Evolutionary conservation across 23 tunicate species (phyloP), one percentile per base, ranked within the genome.

Genomic region (Clavelina lepadiformis): DNA sequence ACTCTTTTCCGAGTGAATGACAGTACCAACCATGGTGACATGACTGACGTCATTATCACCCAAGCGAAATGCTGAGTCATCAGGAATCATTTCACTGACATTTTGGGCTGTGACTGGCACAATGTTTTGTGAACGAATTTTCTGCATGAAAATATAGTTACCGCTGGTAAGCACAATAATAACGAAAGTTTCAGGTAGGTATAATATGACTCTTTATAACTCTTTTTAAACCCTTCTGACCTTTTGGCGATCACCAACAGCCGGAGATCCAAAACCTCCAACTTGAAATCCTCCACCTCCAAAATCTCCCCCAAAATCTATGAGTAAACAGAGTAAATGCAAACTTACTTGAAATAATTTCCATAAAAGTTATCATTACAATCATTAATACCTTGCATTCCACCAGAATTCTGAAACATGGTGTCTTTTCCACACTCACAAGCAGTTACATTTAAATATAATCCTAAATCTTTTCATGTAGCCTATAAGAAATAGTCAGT

Each of bases 11-110:
- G 63, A 79, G 0, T 69, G 34, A n/a, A 73, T 70, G 21, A 88
- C 54, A 5, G 67, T 74, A 22, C 88, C 96, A 29, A 88, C 79
- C 28, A 88, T 46, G 0, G 88, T 74, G 21, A 88, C 96, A 63
- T 80, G 96, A 49, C 68, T 47, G 2, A 88, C 52, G 53, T 88
- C 96, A 18, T 18, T 35, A 20, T 53, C 83, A 6, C 77, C 78
- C 28, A 80, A 55, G 4, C 20, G 33, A 62, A 88, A 88, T 34
- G 26, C 73, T 21, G 77, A 83, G 5, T 72, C 96, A 62, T 74
- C 88, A 67, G 51, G 71, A 0, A 46, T 68, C 78, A 88, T 63
- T 46, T 85, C 61, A 33, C 53, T 54, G 26, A 88, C 41, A 45
- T 76, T 61, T 7, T 36, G 25, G 2, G 81, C 77, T 26, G 82